Conservation (phyloP, 2,797 vertebrate species). For the Diplodus sargus region DNA sequence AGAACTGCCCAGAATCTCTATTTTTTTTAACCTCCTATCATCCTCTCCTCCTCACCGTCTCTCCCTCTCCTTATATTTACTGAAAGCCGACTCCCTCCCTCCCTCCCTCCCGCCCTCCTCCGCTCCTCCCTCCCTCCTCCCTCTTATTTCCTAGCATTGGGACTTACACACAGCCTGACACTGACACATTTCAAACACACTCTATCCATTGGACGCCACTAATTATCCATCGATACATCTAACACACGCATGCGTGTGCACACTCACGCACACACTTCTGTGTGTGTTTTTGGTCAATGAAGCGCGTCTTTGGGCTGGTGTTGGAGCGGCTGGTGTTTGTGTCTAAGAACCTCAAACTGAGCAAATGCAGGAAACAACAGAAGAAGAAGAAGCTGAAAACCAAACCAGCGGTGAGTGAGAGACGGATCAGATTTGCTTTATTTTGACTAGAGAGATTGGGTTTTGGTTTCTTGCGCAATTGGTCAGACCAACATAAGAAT, state of each 20-base stretch:
- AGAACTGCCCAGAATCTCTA: slow-evolving; percentile 61
- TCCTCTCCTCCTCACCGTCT: slow-evolving; percentile 42
- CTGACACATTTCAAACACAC: slow-evolving; percentile 45
- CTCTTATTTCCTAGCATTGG: slow-evolving; percentile 42
- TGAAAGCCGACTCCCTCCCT: slow-evolving; percentile 64
- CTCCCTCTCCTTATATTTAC: slow-evolving; percentile 43
- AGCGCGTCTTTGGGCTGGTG: slow-evolving; percentile 55
- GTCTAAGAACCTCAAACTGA: slow-evolving; percentile 55
- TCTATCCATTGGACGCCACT: slow-evolving; percentile 24
- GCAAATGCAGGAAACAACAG: slow-evolving; percentile 58
- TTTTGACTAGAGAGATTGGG: background rate
- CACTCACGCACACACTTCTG: background rate
- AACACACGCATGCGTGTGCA: background rate
- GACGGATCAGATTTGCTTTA: rapidly evolving
- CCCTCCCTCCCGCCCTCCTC: slow-evolving; percentile 16
- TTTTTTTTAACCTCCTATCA: slow-evolving; percentile 56
- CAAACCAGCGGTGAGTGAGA: slow-evolving; percentile 56
- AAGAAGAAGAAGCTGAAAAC: slow-evolving; percentile 45
- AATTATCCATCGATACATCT: slow-evolving; percentile 1
- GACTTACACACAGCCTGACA: slow-evolving; percentile 26
- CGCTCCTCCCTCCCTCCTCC: slow-evolving; percentile 27
- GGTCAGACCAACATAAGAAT: background rate
- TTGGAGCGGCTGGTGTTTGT: slow-evolving; percentile 58
- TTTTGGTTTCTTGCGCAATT: background rate
- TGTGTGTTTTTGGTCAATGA: slow-evolving; percentile 50